Base-by-base conservation (phyloP, 2,113 vertebrate genomes). In the Dunckerocampus dactyliophorus region DNA sequence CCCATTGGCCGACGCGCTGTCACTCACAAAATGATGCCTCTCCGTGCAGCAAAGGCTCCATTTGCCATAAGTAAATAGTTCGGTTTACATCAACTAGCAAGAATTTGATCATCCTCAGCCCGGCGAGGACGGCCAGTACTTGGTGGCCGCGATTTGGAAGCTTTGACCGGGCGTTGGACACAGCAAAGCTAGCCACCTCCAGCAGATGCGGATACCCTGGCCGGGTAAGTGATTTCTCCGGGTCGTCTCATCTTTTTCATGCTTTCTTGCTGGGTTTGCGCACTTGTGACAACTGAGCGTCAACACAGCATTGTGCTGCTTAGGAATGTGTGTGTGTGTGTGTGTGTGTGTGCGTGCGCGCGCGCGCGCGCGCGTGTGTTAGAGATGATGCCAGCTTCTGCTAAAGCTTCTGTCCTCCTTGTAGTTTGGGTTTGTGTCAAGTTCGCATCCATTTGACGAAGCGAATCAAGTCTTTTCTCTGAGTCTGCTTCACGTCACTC, bases 1-100 rank as follows among this genome's bases (percentile, higher is more conserved):
- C 59, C 50, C 47, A 90, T 92, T 91, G 88, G 90, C 8, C 28
- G 14, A 14, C 11, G 12, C 0, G 3, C 20, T 19, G 82, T 88
- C 91, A 59, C 20, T 90, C 88, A 84, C 49, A 24, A 46, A 45
- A 61, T 75, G 71, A 55, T 74, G 80, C 88, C 80, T 81, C 86
- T 86, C 87, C 83, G 83, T 86, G 79, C 83, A 86, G 88, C 90
- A 85, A 85, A 88, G 88, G 85, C 87, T 83, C 87, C 87, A 87
- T 88, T 88, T 88, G 89, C 87, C 82, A 85, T 63, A 88, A 88
- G 87, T 88, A 89, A 89, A 86, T 85, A 90, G 87, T 90, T 88
- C 83, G 81, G 83, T 68, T 75, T 77, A 79, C 79, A 77, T 74
- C 75, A 82, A 88, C 80, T 79, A 62, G 79, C 73, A 39, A 76